Base-by-base conservation (phyloP, 2,797 vertebrate genomes). In the Danio aesculapii region DNA sequence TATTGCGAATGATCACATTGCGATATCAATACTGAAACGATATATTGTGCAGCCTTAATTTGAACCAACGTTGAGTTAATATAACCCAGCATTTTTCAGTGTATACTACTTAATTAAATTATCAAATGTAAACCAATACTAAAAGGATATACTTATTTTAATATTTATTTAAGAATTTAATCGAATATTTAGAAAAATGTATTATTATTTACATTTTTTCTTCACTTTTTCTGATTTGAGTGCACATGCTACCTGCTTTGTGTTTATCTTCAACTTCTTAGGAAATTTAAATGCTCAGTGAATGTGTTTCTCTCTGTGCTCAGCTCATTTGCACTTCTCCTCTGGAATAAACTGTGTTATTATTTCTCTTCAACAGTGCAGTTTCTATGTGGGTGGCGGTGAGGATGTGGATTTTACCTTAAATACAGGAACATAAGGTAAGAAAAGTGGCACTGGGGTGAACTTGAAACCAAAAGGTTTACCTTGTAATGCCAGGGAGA, bases 221-320 rank as follows among this genome's bases (percentile, higher is more conserved):
- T 77, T 69, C 68, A 73, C 82, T 82, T 84, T 74, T 44, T 8
- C 55, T 77, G 84, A 77, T 77, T 86, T 69, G 50, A 82, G 77
- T 69, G 80, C 12, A 63, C 21, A 77, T 76, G 72, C 75, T 49
- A 82, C 43, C 55, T 64, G 53, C 59, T 83, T 61, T 81, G 41
- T 83, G 47, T 62, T 74, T 72, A 16, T 50, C 21, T 61, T 67
- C 14, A 49, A 50, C 30, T 43, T 43, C 9, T 58, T 12, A 52
- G 19, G 46, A 52, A 77, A 64, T 50, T 41, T 19, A 80, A 83
- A 57, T 8, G 39, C 16, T n/a, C 44, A 80, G 9, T 12, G 5
- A 79, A 21, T 47, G 13, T 52, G 49, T 21, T 79, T 43, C 57
- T 62, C 49, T 58, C 16, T 75, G 7, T 12, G 61, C 50, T 62